phyloP scores from a whole-genome alignment of 2,797 vertebrate species.

The Myripristis jacobus region DNA sequence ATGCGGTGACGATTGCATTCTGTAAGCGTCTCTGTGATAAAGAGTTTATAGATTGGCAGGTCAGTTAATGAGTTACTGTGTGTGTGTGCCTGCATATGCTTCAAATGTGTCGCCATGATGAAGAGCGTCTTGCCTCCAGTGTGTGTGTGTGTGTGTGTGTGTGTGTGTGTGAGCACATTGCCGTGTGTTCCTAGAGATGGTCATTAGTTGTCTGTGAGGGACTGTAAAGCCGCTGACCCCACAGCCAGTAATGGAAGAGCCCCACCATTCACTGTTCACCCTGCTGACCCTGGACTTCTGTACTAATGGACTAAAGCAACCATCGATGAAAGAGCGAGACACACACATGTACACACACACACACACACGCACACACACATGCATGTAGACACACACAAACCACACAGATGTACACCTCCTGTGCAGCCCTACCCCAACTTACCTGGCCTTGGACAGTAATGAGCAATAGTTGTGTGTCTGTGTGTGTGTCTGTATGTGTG shows the following conservation, averaged over 20 bases:
- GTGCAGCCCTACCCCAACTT: not conserved
- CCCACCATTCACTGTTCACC: conserved; percentile 44
- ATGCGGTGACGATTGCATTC: conserved; percentile 33
- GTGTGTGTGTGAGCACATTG: conserved; percentile 28
- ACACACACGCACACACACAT: conserved; percentile 1
- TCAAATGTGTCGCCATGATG: conserved; percentile 62
- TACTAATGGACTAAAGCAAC: conserved; percentile 65
- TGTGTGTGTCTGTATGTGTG: not conserved
- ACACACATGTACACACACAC: conserved; percentile 1
- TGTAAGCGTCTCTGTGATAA: conserved; percentile 70
- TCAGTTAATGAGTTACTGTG: conserved; percentile 63
- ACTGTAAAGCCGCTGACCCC: conserved; percentile 64
- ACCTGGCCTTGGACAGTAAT: not conserved
- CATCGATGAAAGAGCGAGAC: conserved; percentile 43
- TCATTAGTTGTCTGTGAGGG: conserved; percentile 70
- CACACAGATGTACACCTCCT: no score
- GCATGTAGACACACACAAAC: not conserved
- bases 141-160: conserved; percentile 13
- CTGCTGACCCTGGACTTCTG: conserved; percentile 46
- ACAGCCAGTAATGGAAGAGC: conserved; percentile 60
- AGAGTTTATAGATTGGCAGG: conserved; percentile 64
- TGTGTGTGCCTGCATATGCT: conserved; percentile 54
- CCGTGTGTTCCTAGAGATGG: conserved; percentile 57
- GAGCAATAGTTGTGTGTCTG: not conserved
- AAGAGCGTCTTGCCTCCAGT: conserved; percentile 38